Evolutionary conservation across 37 sponge, comb jelly and placozoan genomes (phyloP), one percentile per base, ranked within the genome.

Genomic region (Geodia barretti): DNA sequence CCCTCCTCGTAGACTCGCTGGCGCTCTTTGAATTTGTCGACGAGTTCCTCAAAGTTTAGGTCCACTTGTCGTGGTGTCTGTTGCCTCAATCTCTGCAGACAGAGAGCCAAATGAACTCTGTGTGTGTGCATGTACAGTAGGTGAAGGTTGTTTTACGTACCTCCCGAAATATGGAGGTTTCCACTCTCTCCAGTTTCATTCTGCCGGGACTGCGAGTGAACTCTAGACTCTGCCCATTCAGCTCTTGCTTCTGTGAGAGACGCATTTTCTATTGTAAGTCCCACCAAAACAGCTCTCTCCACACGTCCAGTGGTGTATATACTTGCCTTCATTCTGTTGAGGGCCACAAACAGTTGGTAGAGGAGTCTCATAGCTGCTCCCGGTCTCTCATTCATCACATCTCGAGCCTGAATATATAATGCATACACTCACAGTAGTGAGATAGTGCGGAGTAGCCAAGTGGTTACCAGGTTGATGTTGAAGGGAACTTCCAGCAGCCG

Each of bases 331-430:
- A 87, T 96, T 41, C 94, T 86, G 64, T 90, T 90, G 65, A 96
- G 88, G 19, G 91, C 88, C 32, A 96, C 76, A 81, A 83, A 96
- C 43, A 96, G 81, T 72, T 96, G 93, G 68, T 96, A 96, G 79
- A 96, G 74, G 9, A 96, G 73, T 7, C 73, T 71, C 5, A 91
- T 90, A 25, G 94, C 88, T 9, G 83, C 88, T 39, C 97, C 97
- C 34, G 88, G 91, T 43, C 77, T 83, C 77, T 90, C 89, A 35
- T 61, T 75, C 97, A 96, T 96, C 0, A 96, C 64, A 69, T 93
- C 91, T 11, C 80, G 70, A 33, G 91, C 97, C 97, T 95, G 68
- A 37, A 35, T 23, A 26, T 17, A 42, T 28, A 39, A 65, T 70
- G 60, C 37, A n/a, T 42, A 41, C 35, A 23, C 9, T 26, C 17